Base-by-base conservation (phyloP, 2,888 invertebrate species). In the Lordiphosa fenestrarum region DNA sequence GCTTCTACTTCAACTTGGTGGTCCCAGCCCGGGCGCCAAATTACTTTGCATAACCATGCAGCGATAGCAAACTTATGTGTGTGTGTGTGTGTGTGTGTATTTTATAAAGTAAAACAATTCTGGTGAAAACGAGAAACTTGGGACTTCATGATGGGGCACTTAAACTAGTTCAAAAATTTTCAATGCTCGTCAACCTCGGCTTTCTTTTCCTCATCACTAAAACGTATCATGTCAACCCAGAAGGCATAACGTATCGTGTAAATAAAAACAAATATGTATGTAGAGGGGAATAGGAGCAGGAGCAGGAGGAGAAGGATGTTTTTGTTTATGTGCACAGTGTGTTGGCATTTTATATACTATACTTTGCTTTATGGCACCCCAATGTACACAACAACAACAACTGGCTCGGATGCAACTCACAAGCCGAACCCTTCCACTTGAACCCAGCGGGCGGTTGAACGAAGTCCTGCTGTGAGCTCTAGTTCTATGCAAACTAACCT, bases 91-190 rank as follows among this genome's bases (percentile, higher is more conserved):
- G 12, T 64, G 41, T 53, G 37, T 73, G 64, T 74, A 56, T 53
- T 75, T 84, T 81, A 75, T 81, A 81, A 84, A 81, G 80, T 81
- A 84, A 81, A 81, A 81, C 83, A 81, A 81, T 81, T 85, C 85
- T 81, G 80, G 80, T 80, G 80, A 83, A 81, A 81, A 81, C 80
- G 80, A 81, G 80, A 80, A 80, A 80, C 80, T 80, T 80, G 80
- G 80, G 80, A 80, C 80, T 80, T 84, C 80, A 80, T 80, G 85
- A 80, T 80, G 80, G 83, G 84, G 80, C 85, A 80, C 80, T 80
- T 84, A 81, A 81, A 81, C 80, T 84, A 81, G 80, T 81, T 84
- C 80, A 81, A 75, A 78, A 81, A 74, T 84, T 81, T 81, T 77
- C 62, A 73, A 73, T 73, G 73, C 72, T 75, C 75, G 73, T 75